Percentiles rank a stretch among this genome's conserved stretches.
phyloP scores from a whole-genome alignment of 2,113 vertebrate genomes.

The Mastomys natalensis region DNA sequence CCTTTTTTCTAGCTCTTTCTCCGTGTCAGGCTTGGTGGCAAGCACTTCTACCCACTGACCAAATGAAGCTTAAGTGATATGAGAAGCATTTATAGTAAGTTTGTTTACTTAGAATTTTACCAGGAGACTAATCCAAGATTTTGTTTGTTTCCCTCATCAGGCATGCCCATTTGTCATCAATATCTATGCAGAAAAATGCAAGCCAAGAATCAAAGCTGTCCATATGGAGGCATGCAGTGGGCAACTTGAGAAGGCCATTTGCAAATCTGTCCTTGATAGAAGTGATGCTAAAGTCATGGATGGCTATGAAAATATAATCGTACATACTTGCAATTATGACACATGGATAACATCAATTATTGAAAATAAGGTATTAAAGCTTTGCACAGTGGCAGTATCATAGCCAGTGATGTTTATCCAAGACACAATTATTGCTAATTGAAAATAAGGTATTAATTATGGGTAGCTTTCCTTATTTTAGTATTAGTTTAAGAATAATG shows the following conservation, averaged over 20 bases:
- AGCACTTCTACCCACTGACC: neutral
- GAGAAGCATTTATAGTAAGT: neutral
- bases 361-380: conserved; percentile 92
- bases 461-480: neutral
- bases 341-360: conserved; percentile 92
- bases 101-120: conserved; percentile 40
- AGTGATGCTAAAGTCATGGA: conserved; percentile 89
- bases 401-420: neutral
- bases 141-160: conserved; percentile 81
- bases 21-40: neutral
- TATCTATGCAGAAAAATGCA: conserved; percentile 89
- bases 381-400: neutral
- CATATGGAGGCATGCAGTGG: conserved; percentile 87
- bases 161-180: conserved; percentile 94
- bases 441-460: conserved; percentile 92
- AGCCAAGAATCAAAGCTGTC: conserved; percentile 88
- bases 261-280: conserved; percentile 88
- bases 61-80: neutral
- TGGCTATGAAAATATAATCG: conserved; percentile 87
- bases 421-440: conserved; percentile 75
- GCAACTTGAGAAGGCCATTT: conserved; percentile 91
- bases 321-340: conserved; percentile 89
- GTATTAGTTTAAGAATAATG: neutral
- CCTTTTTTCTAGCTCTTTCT: neutral
- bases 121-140: neutral